phyloP scores from a whole-genome alignment of 1,140 invertebrate species.

The Brachionus calyciflorus region DNA sequence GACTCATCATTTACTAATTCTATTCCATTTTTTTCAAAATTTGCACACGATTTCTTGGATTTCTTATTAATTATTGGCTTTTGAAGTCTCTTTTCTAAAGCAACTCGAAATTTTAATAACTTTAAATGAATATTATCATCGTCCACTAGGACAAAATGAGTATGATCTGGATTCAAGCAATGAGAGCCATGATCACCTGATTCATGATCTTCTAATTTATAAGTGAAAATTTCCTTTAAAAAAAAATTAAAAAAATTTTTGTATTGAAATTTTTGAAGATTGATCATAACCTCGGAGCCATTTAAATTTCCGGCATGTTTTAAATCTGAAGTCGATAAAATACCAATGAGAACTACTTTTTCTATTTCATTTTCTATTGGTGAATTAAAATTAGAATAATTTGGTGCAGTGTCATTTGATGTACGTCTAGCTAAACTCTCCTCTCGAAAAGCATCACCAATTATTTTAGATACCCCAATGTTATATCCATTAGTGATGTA shows the following conservation, averaged over 20 bases:
- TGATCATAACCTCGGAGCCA: background rate
- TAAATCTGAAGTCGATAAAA: conserved; percentile 22
- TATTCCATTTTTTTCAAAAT: background rate
- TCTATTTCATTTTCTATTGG: background rate
- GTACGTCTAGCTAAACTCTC: background rate
- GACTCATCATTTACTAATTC: background rate
- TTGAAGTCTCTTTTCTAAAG: background rate
- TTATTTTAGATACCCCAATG: conserved; percentile 31
- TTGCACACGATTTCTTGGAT: background rate
- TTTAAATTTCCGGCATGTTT: background rate
- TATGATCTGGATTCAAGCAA: conserved; percentile 28
- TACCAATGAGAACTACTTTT: background rate
- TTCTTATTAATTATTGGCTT: background rate
- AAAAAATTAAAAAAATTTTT: background rate
- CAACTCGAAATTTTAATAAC: background rate
- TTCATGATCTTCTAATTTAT: conserved; percentile 12
- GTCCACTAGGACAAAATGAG: conserved; percentile 23
- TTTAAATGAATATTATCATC: conserved; percentile 24
- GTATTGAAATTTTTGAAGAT: too few species aligned
- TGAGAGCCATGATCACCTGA: background rate
- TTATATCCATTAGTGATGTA: conserved; percentile 37
- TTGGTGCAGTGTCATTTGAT: background rate
- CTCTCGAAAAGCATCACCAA: conserved; percentile 31
- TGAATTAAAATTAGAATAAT: background rate
- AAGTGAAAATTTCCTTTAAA: background rate